Percentiles rank a stretch among this genome's conserved stretches.
phyloP scores from a whole-genome alignment of 2,797 vertebrate genomes.

The Microctenopoma stevenorrisi region DNA sequence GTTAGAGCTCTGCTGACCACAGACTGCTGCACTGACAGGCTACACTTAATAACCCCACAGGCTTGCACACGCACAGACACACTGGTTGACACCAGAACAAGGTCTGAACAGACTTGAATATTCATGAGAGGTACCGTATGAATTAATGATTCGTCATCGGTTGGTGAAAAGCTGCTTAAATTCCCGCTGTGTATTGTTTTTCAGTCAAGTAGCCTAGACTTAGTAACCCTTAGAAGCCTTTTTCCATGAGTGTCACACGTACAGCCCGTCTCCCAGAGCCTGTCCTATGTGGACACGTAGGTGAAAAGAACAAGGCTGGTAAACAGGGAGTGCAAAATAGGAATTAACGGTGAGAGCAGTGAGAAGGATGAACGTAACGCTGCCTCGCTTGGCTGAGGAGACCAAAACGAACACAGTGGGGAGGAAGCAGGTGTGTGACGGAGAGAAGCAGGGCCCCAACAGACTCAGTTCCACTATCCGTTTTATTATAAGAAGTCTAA shows the following conservation, averaged over 20 bases:
- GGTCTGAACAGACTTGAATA: constrained; percentile 16
- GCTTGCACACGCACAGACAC: background rate
- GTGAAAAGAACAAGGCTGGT: constrained; percentile 53
- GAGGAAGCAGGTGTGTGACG: constrained; percentile 8
- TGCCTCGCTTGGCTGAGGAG: constrained; percentile 22
- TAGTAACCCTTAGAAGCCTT: constrained; percentile 8
- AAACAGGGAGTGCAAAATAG: constrained; percentile 53
- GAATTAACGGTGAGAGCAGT: constrained; percentile 68
- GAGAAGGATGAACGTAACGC: constrained; percentile 37
- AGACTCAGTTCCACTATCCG: constrained; percentile 22
- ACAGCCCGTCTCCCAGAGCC: background rate
- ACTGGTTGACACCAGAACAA: background rate
- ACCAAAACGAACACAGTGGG: constrained; percentile 46
- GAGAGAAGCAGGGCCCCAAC: background rate
- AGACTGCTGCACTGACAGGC: constrained; percentile 21
- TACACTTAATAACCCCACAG: constrained; percentile 19
- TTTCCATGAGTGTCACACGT: constrained; percentile 39
- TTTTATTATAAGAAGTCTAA: background rate
- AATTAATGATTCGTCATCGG: constrained; percentile 44
- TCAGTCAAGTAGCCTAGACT: constrained; percentile 23
- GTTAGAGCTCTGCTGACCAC: constrained; percentile 35
- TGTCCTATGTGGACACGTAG: constrained; percentile 19
- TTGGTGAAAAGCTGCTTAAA: constrained; percentile 30
- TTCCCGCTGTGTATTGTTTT: constrained; percentile 24
- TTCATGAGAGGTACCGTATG: constrained; percentile 29